Conservation (phyloP, 1,140 invertebrate species). For the Phenacoccus solenopsis region DNA sequence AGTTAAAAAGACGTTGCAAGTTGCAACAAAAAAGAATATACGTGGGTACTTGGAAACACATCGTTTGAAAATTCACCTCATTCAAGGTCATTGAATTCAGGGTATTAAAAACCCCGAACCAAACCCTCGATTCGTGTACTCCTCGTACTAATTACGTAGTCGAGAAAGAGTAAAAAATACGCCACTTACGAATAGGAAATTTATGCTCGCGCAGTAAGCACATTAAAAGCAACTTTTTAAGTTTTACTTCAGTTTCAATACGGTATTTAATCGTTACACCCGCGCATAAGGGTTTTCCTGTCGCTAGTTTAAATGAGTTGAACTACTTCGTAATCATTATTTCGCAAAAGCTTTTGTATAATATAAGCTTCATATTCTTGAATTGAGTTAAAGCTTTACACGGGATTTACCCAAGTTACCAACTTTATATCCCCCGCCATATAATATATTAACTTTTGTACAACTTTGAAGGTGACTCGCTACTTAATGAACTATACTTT, state of each 20-base stretch:
- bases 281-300: not conserved
- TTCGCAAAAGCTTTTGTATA: not conserved
- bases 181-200: not conserved
- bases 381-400: not conserved
- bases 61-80: too few relatives aligned
- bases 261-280: not conserved
- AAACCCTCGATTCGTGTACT: too few relatives aligned
- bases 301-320: not conserved
- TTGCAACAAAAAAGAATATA: too few relatives aligned
- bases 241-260: not conserved
- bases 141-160: too few relatives aligned
- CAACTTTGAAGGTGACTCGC: not conserved
- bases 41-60: too few relatives aligned
- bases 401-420: not conserved
- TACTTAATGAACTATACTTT: conserved; percentile 3
- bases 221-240: not conserved
- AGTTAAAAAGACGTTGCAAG: too few relatives aligned
- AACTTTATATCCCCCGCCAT: not conserved
- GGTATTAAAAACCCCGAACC: too few relatives aligned
- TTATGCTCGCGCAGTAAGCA: not conserved
- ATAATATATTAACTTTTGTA: not conserved
- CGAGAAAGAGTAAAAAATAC: too few relatives aligned
- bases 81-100: too few relatives aligned
- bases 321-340: not conserved
- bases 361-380: not conserved